Conservation (phyloP, 2,113 vertebrate genomes). For the Eonycteris spelaea region DNA sequence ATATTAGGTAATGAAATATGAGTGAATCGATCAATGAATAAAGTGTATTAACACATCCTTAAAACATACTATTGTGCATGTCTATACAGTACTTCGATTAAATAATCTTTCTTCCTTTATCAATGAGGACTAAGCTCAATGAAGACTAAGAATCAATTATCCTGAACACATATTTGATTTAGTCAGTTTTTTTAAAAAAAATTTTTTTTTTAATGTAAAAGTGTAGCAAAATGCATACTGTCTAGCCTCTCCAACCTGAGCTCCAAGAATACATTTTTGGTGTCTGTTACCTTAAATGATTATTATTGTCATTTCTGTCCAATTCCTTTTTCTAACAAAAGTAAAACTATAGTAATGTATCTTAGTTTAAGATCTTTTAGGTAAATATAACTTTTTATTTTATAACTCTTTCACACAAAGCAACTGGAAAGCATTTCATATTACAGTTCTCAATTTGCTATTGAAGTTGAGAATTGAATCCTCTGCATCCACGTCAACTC, state of each 20-base stretch:
- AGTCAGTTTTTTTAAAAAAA: not conserved
- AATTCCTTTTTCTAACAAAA: not conserved
- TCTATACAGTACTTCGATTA: not conserved
- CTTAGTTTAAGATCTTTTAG: not conserved
- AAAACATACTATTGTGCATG: not conserved
- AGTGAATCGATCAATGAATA: not conserved
- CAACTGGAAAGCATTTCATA: not conserved
- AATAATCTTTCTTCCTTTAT: slow-evolving; percentile 18
- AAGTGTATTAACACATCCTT: slow-evolving; percentile 39
- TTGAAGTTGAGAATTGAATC: not conserved
- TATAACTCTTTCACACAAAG: not conserved
- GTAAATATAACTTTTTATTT: not conserved
- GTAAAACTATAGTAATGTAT: not conserved
- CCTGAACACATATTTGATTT: not conserved
- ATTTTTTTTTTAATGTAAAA: not conserved
- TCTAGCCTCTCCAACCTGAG: not conserved
- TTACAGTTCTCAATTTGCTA: not conserved
- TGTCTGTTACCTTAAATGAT: not conserved
- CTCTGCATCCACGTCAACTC: not conserved
- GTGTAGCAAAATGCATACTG: not conserved
- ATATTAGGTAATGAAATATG: not conserved
- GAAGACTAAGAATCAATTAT: slow-evolving; percentile 39
- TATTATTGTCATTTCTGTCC: not conserved
- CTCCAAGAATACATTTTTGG: not conserved
- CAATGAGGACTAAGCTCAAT: not conserved